phyloP scores from a whole-genome alignment of 2,888 invertebrate species.

The Epirrhoe alternata region DNA sequence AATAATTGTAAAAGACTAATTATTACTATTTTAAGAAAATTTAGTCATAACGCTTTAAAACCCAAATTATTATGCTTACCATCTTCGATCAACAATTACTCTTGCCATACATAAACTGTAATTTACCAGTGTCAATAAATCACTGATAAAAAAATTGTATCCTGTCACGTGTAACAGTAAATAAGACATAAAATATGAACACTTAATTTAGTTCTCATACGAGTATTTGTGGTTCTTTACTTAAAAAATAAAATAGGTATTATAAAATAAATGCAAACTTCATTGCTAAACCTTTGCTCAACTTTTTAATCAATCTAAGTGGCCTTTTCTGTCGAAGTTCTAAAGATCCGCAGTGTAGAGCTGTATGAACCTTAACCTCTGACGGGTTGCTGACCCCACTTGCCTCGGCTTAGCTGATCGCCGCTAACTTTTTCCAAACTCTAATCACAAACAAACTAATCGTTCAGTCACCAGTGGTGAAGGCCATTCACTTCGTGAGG shows the following conservation, averaged over 20 bases:
- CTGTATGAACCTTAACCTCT: slow-evolving; percentile 37
- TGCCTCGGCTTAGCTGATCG: slow-evolving; percentile 27
- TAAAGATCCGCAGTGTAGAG: slow-evolving; percentile 6
- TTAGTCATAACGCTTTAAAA: too few relatives aligned
- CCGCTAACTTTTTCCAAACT: slow-evolving; percentile 13
- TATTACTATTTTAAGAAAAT: too few relatives aligned
- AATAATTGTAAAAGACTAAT: background rate
- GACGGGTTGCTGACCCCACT: slow-evolving; percentile 35
- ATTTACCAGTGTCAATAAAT: too few relatives aligned
- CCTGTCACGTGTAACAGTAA: background rate
- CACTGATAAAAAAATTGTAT: background rate
- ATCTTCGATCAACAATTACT: too few relatives aligned
- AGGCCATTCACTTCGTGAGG: too few relatives aligned
- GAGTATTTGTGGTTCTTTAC: background rate
- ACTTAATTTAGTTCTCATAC: background rate
- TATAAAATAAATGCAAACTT: background rate
- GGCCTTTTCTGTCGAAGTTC: slow-evolving; percentile 9
- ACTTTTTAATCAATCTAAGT: slow-evolving; percentile 21
- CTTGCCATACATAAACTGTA: too few relatives aligned
- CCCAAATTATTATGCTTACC: too few relatives aligned
- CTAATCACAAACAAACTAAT: slow-evolving; percentile 10
- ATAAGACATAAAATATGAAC: background rate
- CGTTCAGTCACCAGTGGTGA: background rate
- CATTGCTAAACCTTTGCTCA: background rate
- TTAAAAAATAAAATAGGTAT: background rate